A percentile compares a stretch with the other conserved stretches of the same genome.
Conservation (phyloP, 2,113 vertebrate genomes). For the Aptenodytes patagonicus region DNA sequence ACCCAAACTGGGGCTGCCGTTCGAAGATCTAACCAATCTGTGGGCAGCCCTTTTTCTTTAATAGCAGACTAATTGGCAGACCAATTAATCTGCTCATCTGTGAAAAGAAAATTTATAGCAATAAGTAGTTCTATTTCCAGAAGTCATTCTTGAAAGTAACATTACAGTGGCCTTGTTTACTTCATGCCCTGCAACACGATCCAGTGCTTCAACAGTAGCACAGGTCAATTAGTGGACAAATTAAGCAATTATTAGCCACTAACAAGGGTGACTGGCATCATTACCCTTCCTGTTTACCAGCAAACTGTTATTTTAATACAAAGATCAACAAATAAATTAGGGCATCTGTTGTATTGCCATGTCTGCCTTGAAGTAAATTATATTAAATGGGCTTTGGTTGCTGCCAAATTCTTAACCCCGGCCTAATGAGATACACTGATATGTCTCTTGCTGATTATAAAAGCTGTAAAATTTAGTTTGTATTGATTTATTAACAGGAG, state of each 20-base stretch:
- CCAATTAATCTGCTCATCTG: constrained; percentile 85
- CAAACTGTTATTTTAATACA: constrained; percentile 79
- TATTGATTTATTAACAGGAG: constrained; percentile 61
- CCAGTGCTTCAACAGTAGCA: constrained; percentile 71
- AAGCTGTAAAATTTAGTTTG: constrained; percentile 65
- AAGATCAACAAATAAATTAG: constrained; percentile 82
- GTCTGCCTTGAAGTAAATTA: constrained; percentile 71
- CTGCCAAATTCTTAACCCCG: constrained; percentile 61
- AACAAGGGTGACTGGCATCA: constrained; percentile 85
- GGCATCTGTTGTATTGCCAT: constrained; percentile 74
- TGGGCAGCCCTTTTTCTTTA: constrained; percentile 68
- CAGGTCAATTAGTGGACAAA: constrained; percentile 88
- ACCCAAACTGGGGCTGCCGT: constrained; percentile 33
- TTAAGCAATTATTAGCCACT: constrained; percentile 87
- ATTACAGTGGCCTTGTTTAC: constrained; percentile 75
- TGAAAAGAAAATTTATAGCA: constrained; percentile 79
- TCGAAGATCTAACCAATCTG: constrained; percentile 42
- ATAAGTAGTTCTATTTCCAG: constrained; percentile 77
- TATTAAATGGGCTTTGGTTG: constrained; percentile 71
- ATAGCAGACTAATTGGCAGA: constrained; percentile 79
- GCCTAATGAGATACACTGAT: constrained; percentile 66
- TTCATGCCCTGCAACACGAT: constrained; percentile 71
- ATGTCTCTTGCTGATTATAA: constrained; percentile 64
- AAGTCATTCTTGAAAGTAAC: constrained; percentile 77
- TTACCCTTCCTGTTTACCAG: constrained; percentile 86